Conservation (phyloP, 2,888 invertebrate genomes). For the Leptinotarsa rubiginosa region DNA sequence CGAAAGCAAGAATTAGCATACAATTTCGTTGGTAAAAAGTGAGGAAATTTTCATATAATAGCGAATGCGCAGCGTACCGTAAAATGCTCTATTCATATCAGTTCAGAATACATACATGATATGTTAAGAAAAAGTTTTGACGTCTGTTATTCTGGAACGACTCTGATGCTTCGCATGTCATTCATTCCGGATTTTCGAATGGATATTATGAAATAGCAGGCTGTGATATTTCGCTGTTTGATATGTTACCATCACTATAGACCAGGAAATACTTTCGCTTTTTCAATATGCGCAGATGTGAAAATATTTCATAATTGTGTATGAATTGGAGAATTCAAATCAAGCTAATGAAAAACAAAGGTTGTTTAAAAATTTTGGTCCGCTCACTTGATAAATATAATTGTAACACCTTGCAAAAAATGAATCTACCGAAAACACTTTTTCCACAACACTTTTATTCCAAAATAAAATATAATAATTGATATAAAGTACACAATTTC, state of each 20-base stretch:
- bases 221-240: constrained; percentile 23
- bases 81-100: constrained; percentile 49
- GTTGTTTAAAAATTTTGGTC: too few species aligned
- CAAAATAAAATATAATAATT: too few species aligned
- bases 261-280: background rate
- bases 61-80: constrained; percentile 45
- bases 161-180: constrained; percentile 43
- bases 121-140: constrained; percentile 52
- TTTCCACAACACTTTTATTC: too few species aligned
- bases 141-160: constrained; percentile 47
- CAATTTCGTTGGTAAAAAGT: constrained; percentile 48
- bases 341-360: too few species aligned
- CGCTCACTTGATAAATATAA: too few species aligned
- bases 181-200: constrained; percentile 49
- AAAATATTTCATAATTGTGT: too few species aligned
- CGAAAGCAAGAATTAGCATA: constrained; percentile 47
- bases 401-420: too few species aligned
- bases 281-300: background rate
- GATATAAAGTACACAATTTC: too few species aligned
- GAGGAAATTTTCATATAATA: constrained; percentile 49
- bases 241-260: constrained; percentile 5
- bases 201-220: constrained; percentile 48
- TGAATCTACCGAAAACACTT: too few species aligned
- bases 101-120: constrained; percentile 47
- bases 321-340: too few species aligned